Conservation (phyloP, 2,113 vertebrate genomes). For the Atrichornis clamosus region DNA sequence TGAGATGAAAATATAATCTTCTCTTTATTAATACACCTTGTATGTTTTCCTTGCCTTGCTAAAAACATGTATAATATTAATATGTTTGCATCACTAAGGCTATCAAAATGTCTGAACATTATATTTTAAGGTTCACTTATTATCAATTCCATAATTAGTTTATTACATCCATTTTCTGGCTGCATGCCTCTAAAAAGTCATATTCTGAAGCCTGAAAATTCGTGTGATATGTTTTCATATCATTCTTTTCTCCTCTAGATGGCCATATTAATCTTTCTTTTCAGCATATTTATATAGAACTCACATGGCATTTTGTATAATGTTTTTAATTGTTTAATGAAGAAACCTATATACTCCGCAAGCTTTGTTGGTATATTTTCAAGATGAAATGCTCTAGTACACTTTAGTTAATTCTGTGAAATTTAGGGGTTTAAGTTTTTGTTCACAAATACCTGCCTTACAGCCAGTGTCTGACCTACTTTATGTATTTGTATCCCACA, state of each 20-base stretch:
- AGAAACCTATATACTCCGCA: not conserved
- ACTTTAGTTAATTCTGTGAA: not conserved
- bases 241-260: constrained; percentile 73
- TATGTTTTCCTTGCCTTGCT: not conserved
- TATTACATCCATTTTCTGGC: not conserved
- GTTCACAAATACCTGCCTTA: not conserved
- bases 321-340: not conserved
- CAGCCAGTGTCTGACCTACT: not conserved
- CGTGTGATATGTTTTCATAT: constrained; percentile 28
- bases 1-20: not conserved
- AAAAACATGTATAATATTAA: not conserved
- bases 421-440: not conserved
- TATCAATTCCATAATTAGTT: not conserved
- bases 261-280: constrained; percentile 72
- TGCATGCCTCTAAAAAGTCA: not conserved
- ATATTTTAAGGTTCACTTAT: not conserved
- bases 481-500: not conserved
- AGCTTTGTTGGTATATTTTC: not conserved
- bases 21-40: not conserved
- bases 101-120: not conserved
- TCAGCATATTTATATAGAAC: not conserved
- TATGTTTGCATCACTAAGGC: not conserved
- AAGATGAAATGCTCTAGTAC: not conserved
- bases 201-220: not conserved
- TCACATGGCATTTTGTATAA: not conserved